Conservation (phyloP, 2,797 vertebrate species). For the Coregonus suidteri region DNA sequence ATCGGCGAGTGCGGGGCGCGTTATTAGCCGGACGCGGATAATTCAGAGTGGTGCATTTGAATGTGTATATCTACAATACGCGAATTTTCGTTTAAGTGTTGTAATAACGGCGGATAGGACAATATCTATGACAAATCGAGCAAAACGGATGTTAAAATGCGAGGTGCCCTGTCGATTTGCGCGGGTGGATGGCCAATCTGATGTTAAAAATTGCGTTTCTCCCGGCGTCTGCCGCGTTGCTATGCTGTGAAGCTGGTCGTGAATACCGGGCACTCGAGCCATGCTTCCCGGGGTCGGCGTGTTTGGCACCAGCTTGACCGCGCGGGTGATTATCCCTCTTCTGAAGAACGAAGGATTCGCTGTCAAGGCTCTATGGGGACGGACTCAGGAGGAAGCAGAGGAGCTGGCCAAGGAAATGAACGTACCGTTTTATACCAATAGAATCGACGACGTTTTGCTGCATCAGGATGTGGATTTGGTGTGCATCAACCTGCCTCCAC, state of each 20-base stretch:
- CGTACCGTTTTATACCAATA: constrained; percentile 95
- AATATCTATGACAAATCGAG: constrained; percentile 6
- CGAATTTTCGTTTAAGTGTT: background rate
- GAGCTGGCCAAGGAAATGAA: constrained; percentile 97
- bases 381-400: constrained; percentile 96
- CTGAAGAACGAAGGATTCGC: constrained; percentile 93
- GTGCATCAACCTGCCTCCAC: constrained; percentile 96
- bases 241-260: constrained; percentile 35
- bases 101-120: background rate
- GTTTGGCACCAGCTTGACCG: constrained; percentile 95
- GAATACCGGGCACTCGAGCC: constrained; percentile 62
- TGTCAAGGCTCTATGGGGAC: constrained; percentile 95
- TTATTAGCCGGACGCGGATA: constrained; percentile 39
- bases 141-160: constrained; percentile 53
- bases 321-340: constrained; percentile 93
- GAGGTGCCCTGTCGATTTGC: constrained; percentile 49
- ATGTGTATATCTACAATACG: background rate
- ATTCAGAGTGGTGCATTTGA: constrained; percentile 24
- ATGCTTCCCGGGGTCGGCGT: constrained; percentile 98
- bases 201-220: constrained; percentile 32
- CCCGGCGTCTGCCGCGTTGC: constrained; percentile 26
- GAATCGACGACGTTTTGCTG: constrained; percentile 96
- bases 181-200: constrained; percentile 79
- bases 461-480: constrained; percentile 97
- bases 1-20: constrained; percentile 42